Evolutionary conservation across 2,113 vertebrate genomes (phyloP), one percentile per base, ranked within the genome.

Genomic region (Psophia crepitans): DNA sequence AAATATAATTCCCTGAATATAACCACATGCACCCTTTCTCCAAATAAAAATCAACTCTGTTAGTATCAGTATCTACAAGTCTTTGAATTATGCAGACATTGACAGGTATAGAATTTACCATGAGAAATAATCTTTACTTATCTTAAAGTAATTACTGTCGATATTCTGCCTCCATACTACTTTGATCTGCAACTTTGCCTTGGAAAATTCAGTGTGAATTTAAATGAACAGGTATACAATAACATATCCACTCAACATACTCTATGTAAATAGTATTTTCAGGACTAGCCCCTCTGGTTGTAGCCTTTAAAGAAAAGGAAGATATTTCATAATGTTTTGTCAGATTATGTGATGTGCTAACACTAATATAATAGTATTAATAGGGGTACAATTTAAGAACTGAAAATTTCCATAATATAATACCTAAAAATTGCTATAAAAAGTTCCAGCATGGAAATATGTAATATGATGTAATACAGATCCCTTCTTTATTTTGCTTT

Each of bases 21-120:
- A 64, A n/a, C 6, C 35, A 56, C 49, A 51, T 21, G 3, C 9
- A 85, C 1, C 2, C 14, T 73, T 86, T 46, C 20, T 73, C 46
- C 0, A 0, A 0, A 64, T 41, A 93, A 73, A 86, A 73, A 68
- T 49, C 24, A 74, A 16, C 30, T 66, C 9, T 21, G 82, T 41
- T 10, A 41, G 3, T 53, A 77, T 39, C 49, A 23, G 24, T 26
- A 84, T 44, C n/a, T 44, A 30, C 2, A 48, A 53, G 18, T 21
- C 32, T 58, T 79, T 17, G 71, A 83, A 84, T 58, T 41, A 57
- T 27, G 22, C 21, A 80, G 84, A 83, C 28, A 71, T 37, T 61
- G 28, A 39, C 21, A 39, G 11, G 10, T 43, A 71, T 19, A 46
- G 37, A 54, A 63, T 75, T 58, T 91, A 11, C 18, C 5, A 66